These are phyloP conservation scores for Penaeus chinensis DNA, from an alignment of 1,140 invertebrate species.

Conservation along the genomic window DNA sequence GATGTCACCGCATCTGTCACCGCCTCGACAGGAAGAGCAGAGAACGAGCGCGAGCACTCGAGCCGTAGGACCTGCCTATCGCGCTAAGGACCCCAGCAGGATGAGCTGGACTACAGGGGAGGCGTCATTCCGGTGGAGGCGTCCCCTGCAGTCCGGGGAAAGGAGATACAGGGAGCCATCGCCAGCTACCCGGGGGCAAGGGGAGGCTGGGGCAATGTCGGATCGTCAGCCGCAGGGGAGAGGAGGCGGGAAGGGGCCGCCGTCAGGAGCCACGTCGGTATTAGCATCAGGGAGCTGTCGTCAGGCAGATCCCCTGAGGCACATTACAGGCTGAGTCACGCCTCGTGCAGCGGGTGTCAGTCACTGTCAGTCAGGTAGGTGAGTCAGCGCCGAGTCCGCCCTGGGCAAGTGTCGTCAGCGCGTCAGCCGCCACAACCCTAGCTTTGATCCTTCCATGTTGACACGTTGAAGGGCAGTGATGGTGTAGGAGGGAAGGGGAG, in stretches of 20 bases:
- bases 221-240: too few species aligned
- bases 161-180: too few species aligned
- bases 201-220: too few species aligned
- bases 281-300: neutral
- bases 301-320: constrained; percentile 5
- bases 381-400: constrained; percentile 48
- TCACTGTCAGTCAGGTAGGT: constrained; percentile 55
- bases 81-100: too few species aligned
- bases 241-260: constrained; percentile 2
- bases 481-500: neutral
- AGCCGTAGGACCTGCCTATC: too few species aligned
- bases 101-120: too few species aligned
- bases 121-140: too few species aligned
- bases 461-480: constrained; percentile 18
- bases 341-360: constrained; percentile 48
- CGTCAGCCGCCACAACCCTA: constrained; percentile 47
- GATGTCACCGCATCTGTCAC: too few species aligned
- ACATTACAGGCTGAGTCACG: constrained; percentile 55
- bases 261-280: neutral
- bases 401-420: constrained; percentile 50
- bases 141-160: too few species aligned
- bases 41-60: too few species aligned
- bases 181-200: too few species aligned
- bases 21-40: too few species aligned
- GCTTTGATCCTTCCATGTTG: constrained; percentile 56